phyloP scores from a whole-genome alignment of 2,113 vertebrate species.

The Glaucomys volans region DNA sequence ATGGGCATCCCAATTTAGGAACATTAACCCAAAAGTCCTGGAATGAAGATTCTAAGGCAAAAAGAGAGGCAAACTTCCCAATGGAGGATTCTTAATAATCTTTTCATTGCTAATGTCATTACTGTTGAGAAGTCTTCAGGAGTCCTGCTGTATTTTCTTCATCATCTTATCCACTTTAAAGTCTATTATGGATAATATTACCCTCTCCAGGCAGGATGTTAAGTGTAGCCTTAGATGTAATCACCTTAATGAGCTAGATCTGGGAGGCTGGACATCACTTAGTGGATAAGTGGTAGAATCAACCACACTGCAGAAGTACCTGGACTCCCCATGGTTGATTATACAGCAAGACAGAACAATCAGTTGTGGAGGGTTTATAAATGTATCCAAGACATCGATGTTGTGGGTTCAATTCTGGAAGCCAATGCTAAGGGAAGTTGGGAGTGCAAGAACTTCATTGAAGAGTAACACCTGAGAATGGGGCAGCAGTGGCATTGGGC shows the following conservation, averaged over 20 bases:
- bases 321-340: not conserved
- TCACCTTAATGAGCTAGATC: not conserved
- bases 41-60: not conserved
- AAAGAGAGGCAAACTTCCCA: not conserved
- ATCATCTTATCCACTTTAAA: not conserved
- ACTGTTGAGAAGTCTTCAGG: not conserved
- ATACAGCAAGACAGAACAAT: not conserved
- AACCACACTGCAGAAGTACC: not conserved
- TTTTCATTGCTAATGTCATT: not conserved
- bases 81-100: not conserved
- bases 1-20: not conserved
- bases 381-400: not conserved
- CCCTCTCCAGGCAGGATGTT: not conserved
- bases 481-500: not conserved
- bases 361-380: not conserved
- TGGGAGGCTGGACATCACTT: not conserved
- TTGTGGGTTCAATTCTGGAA: not conserved
- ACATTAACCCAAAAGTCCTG: not conserved
- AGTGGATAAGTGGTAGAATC: not conserved
- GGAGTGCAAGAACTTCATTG: not conserved
- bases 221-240: not conserved
- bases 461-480: not conserved
- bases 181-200: not conserved
- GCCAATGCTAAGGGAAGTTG: not conserved
- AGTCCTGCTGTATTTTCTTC: not conserved